Evolutionary conservation across 2,113 vertebrate species (phyloP), one percentile per base, ranked within the genome.

Genomic region (Phylloscopus whistleri): DNA sequence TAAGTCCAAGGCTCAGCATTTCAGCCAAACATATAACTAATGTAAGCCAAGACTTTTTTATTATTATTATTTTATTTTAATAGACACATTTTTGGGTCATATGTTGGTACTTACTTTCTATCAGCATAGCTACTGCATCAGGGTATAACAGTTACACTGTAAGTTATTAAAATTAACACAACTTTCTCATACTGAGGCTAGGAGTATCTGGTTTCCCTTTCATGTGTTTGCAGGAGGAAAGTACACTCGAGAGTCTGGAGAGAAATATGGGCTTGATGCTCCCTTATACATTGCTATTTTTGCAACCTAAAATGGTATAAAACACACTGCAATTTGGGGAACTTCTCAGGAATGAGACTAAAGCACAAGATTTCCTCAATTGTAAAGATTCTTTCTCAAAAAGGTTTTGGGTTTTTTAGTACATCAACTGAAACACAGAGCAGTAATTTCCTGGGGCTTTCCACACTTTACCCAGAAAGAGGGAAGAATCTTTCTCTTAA

Each of bases 401-500:
- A 92, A 84, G 30, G 15, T 62, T 78, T 55, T 43, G 58, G 17
- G 1, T 4, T 59, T 93, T 95, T 86, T 35, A 77, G 35, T 7
- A 30, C 37, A 56, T 58, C 84, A 90, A 5, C 82, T 90, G 79
- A 93, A 94, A 86, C 33, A 69, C 6, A 73, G 19, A 72, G 44
- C 35, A 81, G 77, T 81, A 90, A 84, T 94, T 95, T 90, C 80
- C 77, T 90, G 92, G 94, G 92, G 58, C 52, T 96, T 96, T 93
- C 88, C 93, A 78, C 43, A 10, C 67, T 49, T 76, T 56, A 92
- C 43, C 24, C 69, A 73, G 90, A 30, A 84, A 90, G 37, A 90
- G 41, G 56, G 73, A 96, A 94, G 80, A 89, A 92, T 68, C 83
- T 93, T 92, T 80, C 63, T 73, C 62, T 69, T 92, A 87, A 92